phyloP scores from a whole-genome alignment of 2,113 vertebrate species.

The Apteryx mantelli region DNA sequence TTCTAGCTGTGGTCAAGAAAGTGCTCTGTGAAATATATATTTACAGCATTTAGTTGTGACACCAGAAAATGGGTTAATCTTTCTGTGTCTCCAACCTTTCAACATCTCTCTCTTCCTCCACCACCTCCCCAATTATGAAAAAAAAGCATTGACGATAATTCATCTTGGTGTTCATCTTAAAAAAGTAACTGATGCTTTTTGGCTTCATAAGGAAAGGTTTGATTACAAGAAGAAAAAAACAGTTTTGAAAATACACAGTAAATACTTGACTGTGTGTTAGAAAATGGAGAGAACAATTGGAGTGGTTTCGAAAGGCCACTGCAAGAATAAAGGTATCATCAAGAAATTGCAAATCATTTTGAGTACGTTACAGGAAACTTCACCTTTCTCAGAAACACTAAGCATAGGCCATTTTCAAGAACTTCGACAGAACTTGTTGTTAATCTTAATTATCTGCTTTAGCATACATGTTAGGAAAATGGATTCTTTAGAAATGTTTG shows the following conservation, averaged over 20 bases:
- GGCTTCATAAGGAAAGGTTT: neutral
- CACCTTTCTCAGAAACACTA: constrained; percentile 48
- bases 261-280: fast-evolving
- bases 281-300: neutral
- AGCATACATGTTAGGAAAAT: neutral
- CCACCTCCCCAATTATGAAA: neutral
- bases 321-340: constrained; percentile 26
- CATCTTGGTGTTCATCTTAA: neutral
- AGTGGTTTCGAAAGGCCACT: constrained; percentile 42
- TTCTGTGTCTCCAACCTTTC: neutral
- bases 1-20: neutral
- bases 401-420: neutral
- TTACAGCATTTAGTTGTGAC: neutral
- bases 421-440: constrained; percentile 3
- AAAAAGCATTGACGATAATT: neutral
- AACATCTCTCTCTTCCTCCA: neutral
- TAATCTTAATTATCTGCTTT: constrained; percentile 32
- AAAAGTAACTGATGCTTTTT: neutral
- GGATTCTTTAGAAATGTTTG: neutral
- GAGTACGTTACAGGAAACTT: neutral
- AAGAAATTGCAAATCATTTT: constrained; percentile 44
- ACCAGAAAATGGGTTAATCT: neutral
- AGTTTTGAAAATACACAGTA: neutral
- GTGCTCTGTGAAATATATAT: neutral
- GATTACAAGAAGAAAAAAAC: neutral